Evolutionary conservation across 2,888 invertebrate genomes (phyloP), one percentile per base, ranked within the genome.

Genomic region (Leptinotarsa haldemani): DNA sequence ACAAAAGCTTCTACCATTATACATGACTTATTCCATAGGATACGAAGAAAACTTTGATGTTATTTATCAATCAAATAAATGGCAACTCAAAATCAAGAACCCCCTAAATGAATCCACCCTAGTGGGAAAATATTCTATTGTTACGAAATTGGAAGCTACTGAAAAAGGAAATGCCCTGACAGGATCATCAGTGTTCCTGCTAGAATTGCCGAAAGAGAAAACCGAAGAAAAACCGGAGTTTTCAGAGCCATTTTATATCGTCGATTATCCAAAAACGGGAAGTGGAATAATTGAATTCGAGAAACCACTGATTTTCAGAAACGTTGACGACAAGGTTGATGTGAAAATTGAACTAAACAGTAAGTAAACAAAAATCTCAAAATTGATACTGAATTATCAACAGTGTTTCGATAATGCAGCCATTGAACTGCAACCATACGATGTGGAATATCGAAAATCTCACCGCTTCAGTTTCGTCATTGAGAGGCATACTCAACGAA

Each of bases 41-140:
- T 16, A 50, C 13, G 15, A 50, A 13, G 4, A 4, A 50, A 58
- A 76, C 69, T 78, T 78, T 64, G 63, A 71, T 18, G 50, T 78
- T 16, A 4, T 22, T 5, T 61, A 69, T 22, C 47, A 69, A n/a
- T 56, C 56, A 18, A 18, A 56, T 20, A 67, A 66, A 61, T 77
- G 77, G 75, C 53, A 69, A n/a, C 70, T 79, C 18, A 65, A 53
- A 1, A 73, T 79, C 64, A 12, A 22, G 25, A 48, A 47, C 3
- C 50, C 71, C 13, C 58, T 78, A 22, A 64, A 76, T 3, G 63
- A 65, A 9, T 20, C 52, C 13, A 47, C 65, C 46, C 40, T 76
- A 22, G 48, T 58, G 3, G 16, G 22, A 7, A 56, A 70, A 9
- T 18, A 53, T 1, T 67, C 68, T 20, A 61, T 74, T 3, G 65